Base-by-base conservation (phyloP, 2,113 vertebrate genomes). In the Burhinus oedicnemus region DNA sequence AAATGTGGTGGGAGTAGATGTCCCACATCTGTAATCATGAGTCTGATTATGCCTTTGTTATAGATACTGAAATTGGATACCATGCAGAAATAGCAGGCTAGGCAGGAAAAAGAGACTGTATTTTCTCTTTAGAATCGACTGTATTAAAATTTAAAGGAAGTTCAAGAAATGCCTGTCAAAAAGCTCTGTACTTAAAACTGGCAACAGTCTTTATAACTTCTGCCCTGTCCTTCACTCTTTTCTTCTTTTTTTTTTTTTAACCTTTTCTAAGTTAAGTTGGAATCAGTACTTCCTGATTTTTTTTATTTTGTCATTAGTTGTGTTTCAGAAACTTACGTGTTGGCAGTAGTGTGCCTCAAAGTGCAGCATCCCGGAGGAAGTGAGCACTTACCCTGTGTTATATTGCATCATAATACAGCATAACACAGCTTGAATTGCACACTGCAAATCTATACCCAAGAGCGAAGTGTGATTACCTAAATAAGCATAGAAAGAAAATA, bases 1-100 rank as follows among this genome's bases (percentile, higher is more conserved):
- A 93, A 87, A 83, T 18, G 34, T 89, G 38, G 90, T 92, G 58
- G 92, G 82, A 95, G 87, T 95, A 83, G 42, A 75, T 90, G 57
- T 94, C 91, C 89, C 83, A 87, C 38, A 85, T 83, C 51, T 79
- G 81, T 90, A 96, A 89, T 93, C 27, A 3, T 54, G 30, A 62
- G 40, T 65, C 58, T 93, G 66, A 95, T 89, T 77, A 87, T 72
- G 62, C 45, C 77, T 91, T 87, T 94, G 62, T 94, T 94, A 80
- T 27, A 95, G 77, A 87, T 42, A 83, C 29, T 77, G 87, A 89
- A 94, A 89, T 69, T 77, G 54, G 70, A 74, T 91, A 61, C 36
- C 58, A 12, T 44, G 54, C 57, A 62, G 32, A 94, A 93, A 91
- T 92, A 93, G 52, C 38, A 81, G 45, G 20, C 36, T 78, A 94